Base-by-base conservation (phyloP, 2,888 invertebrate species). In the Torymus tubicola region DNA sequence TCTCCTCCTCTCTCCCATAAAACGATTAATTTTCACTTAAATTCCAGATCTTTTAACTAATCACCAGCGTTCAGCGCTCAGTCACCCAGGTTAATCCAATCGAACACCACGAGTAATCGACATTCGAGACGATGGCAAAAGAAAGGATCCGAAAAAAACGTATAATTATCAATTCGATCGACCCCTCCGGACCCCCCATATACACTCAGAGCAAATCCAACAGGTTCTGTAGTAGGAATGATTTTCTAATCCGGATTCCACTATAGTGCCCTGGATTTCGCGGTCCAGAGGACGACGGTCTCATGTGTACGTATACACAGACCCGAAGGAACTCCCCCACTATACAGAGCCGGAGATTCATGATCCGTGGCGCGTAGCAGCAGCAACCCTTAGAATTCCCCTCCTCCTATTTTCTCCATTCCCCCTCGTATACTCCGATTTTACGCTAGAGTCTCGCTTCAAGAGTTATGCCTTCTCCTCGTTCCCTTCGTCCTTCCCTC, bases 21-120 rank as follows among this genome's bases (percentile, higher is more conserved):
- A 42, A 52, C 60, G 53, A 75, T 75, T 52, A 75, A 68, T 75
- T 68, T 68, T 75, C 75, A 58, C 67, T 68, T 60, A 67, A 67
- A 57, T 13, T 57, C 50, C 50, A 16, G 42, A 58, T 11, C 73
- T 50, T 42, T n/a, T 14, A 42, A 58, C 58, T 74, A 75, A 75
- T 75, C 50, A 42, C 8, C 42, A 8, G 8, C 42, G 60, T 21
- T 21, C 31, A 14, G 1, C 12, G 31, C 31, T 68, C 52, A 24
- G 68, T 75, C 68, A 68, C 52, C 16, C 16, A 67, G 21, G 61
- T 67, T 68, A 61, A 75, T 68, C 60, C 60, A 10, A 52, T 52
- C 52, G 52, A 42, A 4, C 0, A 0, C 5, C 14, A 42, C n/a
- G 13, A 16, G 18, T 16, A 73, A 63, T 64, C 18, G 55, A 73